These are phyloP conservation scores for Heliconius eleuchia DNA, from an alignment of 1,140 invertebrate genomes.

Conservation along the genomic window DNA sequence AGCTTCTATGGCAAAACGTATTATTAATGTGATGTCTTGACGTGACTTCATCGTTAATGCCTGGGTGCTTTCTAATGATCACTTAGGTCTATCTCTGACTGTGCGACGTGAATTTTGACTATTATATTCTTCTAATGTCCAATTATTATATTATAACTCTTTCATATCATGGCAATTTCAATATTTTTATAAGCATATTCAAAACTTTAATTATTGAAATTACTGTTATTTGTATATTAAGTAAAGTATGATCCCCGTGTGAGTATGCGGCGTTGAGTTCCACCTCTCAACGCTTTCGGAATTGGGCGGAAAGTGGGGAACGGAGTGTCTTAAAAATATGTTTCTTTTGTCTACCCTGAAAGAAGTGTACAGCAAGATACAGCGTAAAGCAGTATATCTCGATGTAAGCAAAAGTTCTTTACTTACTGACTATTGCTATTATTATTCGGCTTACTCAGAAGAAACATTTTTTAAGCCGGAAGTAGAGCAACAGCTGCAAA, in stretches of 20 bases:
- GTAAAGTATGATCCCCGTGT: neutral
- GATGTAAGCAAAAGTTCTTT: too few species aligned
- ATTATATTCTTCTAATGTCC: neutral
- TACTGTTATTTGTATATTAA: neutral
- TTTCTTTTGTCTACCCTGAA: too few species aligned
- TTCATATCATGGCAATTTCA: too few species aligned
- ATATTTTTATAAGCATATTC: neutral
- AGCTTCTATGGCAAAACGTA: slow-evolving; percentile 39
- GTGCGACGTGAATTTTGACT: slow-evolving; percentile 28
- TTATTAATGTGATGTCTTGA: slow-evolving; percentile 28
- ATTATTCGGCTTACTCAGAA: neutral
- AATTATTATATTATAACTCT: neutral
- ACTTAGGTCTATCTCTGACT: slow-evolving; percentile 38
- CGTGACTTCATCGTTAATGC: slow-evolving; percentile 30
- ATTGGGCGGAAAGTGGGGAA: too few species aligned
- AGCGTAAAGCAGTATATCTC: neutral
- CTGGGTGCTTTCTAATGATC: slow-evolving; percentile 42
- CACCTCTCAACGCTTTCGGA: too few species aligned
- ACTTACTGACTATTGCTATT: neutral
- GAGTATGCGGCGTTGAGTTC: too few species aligned
- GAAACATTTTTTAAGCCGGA: neutral
- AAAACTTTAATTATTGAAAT: neutral
- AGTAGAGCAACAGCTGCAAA: neutral
- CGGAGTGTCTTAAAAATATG: too few species aligned
- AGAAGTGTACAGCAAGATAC: too few species aligned